Conservation (phyloP, 2,113 vertebrate species). For the Origma solitaria region DNA sequence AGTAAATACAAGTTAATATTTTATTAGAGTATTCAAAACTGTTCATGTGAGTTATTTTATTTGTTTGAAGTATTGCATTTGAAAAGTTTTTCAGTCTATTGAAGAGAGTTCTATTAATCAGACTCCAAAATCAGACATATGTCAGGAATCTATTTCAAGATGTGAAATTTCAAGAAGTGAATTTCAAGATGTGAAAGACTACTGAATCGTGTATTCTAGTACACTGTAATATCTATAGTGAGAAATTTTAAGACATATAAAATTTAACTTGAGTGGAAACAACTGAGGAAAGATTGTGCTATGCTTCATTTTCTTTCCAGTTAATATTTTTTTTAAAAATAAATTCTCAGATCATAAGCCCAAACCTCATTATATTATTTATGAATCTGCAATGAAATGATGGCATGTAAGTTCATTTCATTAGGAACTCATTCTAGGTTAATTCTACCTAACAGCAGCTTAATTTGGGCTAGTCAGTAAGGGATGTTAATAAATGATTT, state of each 20-base stretch:
- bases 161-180: no score
- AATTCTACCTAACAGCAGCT: neutral
- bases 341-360: neutral
- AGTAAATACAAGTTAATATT: neutral
- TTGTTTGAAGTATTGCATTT: neutral
- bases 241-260: neutral
- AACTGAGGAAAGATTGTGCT: neutral
- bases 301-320: neutral
- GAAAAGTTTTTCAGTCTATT: neutral
- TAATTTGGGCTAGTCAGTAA: neutral
- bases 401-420: neutral
- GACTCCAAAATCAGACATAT: neutral
- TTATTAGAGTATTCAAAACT: neutral
- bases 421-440: neutral
- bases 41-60: neutral
- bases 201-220: neutral
- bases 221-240: neutral
- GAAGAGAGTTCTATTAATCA: neutral
- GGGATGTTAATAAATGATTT: slow-evolving; percentile 16
- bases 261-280: neutral
- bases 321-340: neutral
- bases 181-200: neutral
- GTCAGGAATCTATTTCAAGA: neutral
- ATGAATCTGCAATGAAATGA: neutral
- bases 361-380: neutral